Evolutionary conservation across 2,113 vertebrate species (phyloP).

Genomic region (Sander lucioperca): DNA sequence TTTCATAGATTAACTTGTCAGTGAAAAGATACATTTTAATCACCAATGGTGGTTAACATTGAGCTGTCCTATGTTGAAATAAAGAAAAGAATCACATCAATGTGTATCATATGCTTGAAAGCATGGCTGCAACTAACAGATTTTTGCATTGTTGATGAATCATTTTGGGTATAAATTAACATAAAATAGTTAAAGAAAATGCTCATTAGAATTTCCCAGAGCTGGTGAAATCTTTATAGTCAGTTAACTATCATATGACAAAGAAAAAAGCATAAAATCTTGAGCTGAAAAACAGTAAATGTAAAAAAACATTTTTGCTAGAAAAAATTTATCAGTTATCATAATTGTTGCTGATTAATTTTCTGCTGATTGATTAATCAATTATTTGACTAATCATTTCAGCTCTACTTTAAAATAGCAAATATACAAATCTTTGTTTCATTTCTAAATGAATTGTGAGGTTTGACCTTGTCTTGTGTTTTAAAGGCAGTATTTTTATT

Average conservation of each 20-base stretch:
- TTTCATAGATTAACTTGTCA: too few species aligned
- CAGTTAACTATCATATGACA: not conserved
- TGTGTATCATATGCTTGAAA: not conserved
- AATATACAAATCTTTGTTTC: not conserved
- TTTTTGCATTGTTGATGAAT: not conserved
- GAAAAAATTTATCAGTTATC: too few species aligned
- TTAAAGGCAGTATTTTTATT: not conserved
- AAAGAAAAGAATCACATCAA: too few species aligned
- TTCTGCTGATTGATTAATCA: too few species aligned
- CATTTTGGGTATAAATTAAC: not conserved
- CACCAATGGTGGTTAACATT: not conserved
- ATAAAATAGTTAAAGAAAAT: not conserved
- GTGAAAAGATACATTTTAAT: too few species aligned
- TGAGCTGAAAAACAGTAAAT: not conserved
- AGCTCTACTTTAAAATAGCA: not conserved
- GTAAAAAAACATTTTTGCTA: too few species aligned
- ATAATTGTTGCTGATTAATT: too few species aligned
- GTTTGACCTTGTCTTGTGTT: not conserved
- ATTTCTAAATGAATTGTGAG: not conserved
- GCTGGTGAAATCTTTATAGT: not conserved
- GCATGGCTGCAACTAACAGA: too few species aligned
- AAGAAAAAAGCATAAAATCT: not conserved
- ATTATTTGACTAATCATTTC: not conserved
- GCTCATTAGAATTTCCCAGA: not conserved
- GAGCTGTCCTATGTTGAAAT: not conserved